Percentiles rank a stretch among this genome's conserved stretches.
These are phyloP conservation scores for Chiloscyllium plagiosum DNA, from an alignment of 2,113 vertebrate genomes.

Conservation along the genomic window DNA sequence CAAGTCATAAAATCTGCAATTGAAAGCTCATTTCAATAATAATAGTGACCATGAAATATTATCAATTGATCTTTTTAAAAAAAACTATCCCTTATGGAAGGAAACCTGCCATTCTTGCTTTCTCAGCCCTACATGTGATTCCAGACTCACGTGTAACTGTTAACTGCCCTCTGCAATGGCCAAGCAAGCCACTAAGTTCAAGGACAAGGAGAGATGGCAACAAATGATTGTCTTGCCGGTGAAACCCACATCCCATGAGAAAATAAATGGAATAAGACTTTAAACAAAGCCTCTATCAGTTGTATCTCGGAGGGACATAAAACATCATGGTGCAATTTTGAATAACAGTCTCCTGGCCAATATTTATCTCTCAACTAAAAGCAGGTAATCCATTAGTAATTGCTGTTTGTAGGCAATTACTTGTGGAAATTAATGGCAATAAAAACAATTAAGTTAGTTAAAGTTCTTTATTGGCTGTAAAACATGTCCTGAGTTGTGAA, in stretches of 20 bases:
- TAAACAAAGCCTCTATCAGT: no score
- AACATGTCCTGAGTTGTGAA: background rate
- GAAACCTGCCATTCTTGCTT: no score
- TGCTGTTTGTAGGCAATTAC: background rate
- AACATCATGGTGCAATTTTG: background rate
- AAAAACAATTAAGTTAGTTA: background rate
- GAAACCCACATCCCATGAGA: background rate
- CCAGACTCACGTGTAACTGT: background rate
- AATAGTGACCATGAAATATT: background rate
- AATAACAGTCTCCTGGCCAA: background rate
- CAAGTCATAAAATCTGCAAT: no score
- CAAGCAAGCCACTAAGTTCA: background rate
- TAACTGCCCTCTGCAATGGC: background rate
- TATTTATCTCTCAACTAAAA: background rate
- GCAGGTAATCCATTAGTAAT: background rate
- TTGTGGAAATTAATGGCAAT: background rate
- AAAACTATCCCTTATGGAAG: background rate
- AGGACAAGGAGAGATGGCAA: background rate
- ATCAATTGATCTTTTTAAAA: background rate
- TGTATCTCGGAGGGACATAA: background rate
- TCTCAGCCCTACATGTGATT: background rate
- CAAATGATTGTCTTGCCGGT: no score
- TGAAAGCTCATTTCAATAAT: no score
- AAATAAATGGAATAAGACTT: background rate
- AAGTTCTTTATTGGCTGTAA: background rate